Percentiles rank a stretch among this genome's conserved stretches.
phyloP scores from a whole-genome alignment of 2,113 vertebrate genomes.

The Gnathonemus longibarbis region DNA sequence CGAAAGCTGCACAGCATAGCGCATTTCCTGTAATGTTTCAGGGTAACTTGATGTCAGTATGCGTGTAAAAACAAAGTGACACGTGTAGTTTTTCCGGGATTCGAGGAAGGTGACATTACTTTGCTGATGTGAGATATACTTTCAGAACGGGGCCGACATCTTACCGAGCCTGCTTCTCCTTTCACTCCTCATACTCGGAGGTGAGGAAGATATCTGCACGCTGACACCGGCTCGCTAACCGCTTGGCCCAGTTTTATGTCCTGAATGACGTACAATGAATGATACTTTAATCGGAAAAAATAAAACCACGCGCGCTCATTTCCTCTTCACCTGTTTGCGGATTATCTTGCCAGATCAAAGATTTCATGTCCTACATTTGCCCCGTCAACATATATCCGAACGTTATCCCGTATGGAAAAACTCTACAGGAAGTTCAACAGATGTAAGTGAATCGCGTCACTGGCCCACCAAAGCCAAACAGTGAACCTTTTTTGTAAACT shows the following conservation, averaged over 20 bases:
- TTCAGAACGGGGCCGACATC: constrained; percentile 78
- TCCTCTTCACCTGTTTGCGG: background rate
- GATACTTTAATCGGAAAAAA: background rate
- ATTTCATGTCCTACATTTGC: constrained; percentile 78
- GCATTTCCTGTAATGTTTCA: background rate
- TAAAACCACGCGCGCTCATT: background rate
- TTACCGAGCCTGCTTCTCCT: constrained; percentile 94
- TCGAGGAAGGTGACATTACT: background rate
- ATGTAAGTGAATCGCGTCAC: constrained; percentile 64
- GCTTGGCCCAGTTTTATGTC: background rate
- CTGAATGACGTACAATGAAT: background rate
- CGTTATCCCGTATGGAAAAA: constrained; percentile 74
- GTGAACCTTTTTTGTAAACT: background rate
- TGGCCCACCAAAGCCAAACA: background rate
- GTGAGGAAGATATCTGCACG: constrained; percentile 51
- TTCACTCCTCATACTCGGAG: constrained; percentile 93
- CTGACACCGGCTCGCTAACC: background rate
- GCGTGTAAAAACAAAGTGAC: background rate
- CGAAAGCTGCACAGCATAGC: background rate
- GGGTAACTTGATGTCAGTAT: background rate
- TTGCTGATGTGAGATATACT: constrained; percentile 3
- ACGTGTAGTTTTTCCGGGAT: background rate
- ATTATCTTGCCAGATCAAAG: constrained; percentile 68
- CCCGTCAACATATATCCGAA: constrained; percentile 79
- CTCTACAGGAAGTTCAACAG: constrained; percentile 65